These are phyloP conservation scores for Morpho deidamia DNA, from an alignment of 2,888 invertebrate species.

Conservation along the genomic window DNA sequence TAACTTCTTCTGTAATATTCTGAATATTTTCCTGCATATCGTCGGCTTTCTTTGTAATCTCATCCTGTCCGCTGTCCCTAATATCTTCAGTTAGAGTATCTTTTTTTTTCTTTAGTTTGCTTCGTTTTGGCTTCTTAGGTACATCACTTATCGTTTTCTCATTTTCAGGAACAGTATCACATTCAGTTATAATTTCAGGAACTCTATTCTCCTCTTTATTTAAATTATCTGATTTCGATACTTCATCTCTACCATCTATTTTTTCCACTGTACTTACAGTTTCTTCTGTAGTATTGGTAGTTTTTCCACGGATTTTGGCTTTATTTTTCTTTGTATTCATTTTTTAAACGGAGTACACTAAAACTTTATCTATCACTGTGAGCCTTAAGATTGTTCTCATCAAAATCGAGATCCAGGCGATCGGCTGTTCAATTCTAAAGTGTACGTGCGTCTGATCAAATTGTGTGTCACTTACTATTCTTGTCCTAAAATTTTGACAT, in stretches of 20 bases:
- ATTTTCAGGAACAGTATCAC: constrained; percentile 2
- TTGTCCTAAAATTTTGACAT: constrained; percentile 52
- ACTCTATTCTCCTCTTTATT: constrained; percentile 5
- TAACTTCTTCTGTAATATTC: constrained; percentile 8
- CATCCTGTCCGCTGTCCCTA: constrained; percentile 17
- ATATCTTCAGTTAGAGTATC: constrained; percentile 17
- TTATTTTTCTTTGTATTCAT: constrained; percentile 65
- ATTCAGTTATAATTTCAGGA: not conserved
- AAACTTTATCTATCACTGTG: constrained; percentile 11
- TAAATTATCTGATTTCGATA: constrained; percentile 14
- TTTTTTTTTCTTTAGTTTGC: constrained; percentile 64
- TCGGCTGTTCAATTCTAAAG: constrained; percentile 55
- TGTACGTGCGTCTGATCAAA: constrained; percentile 60
- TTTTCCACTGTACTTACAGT: constrained; percentile 21
- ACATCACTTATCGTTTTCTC: constrained; percentile 23
- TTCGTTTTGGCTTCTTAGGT: constrained; percentile 70
- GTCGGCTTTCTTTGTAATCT: no score
- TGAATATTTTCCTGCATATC: not conserved
- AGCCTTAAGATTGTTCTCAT: constrained; percentile 20
- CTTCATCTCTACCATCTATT: constrained; percentile 1
- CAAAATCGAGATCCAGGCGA: constrained; percentile 12
- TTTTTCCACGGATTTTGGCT: constrained; percentile 53
- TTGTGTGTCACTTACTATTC: constrained; percentile 55
- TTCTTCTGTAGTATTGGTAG: constrained; percentile 33
- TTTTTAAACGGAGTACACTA: constrained; percentile 15